Evolutionary conservation across 2,113 vertebrate species (phyloP).

Genomic region (Saguinus midas): DNA sequence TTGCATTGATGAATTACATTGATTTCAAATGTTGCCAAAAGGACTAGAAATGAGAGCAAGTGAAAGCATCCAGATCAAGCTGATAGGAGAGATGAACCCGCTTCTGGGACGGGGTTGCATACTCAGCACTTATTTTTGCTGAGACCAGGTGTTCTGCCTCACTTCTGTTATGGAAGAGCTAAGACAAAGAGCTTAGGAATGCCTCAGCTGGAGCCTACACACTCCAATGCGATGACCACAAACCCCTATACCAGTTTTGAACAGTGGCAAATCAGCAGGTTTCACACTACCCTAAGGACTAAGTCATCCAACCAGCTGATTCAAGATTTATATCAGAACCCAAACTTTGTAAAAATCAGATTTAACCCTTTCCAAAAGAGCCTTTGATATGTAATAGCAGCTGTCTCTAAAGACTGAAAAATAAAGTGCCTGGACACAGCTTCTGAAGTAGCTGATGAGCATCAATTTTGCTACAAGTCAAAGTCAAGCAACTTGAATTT

Average conservation of each 20-base stretch:
- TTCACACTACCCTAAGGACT: neutral
- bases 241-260: neutral
- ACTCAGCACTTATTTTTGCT: neutral
- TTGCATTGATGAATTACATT: neutral
- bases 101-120: neutral
- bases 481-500: neutral
- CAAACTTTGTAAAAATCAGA: neutral
- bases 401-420: neutral
- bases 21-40: neutral
- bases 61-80: neutral
- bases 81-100: neutral
- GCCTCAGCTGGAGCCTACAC: neutral
- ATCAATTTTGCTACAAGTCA: neutral
- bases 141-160: neutral
- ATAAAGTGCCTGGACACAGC: neutral
- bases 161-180: neutral
- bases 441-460: neutral
- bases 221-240: neutral
- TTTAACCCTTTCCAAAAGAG: neutral
- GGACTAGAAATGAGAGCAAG: neutral
- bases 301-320: neutral
- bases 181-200: neutral
- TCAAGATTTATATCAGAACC: neutral
- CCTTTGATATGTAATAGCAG: neutral
- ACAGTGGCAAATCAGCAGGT: neutral